A percentile compares a stretch with the other conserved stretches of the same genome.
phyloP scores from a whole-genome alignment of 2,113 vertebrate species.

The Parus major region DNA sequence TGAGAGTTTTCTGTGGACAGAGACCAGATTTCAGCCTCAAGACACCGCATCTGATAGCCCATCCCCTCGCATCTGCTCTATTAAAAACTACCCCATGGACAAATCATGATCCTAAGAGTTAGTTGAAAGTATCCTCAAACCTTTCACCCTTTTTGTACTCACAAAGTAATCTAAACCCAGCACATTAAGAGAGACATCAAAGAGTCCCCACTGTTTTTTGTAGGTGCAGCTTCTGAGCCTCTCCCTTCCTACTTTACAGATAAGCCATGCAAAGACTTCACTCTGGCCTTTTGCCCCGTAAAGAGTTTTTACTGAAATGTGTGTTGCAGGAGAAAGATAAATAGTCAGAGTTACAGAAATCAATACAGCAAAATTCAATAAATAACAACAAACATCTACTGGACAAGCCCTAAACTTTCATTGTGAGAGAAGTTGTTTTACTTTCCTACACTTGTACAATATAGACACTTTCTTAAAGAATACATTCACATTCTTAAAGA shows the following conservation, averaged over 20 bases:
- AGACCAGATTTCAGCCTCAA: conserved; percentile 22
- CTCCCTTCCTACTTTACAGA: conserved; percentile 65
- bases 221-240: conserved; percentile 69
- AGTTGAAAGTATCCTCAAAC: conserved; percentile 72
- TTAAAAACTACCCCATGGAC: conserved; percentile 71
- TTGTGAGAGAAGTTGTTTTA: conserved; percentile 39
- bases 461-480: neutral
- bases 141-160: conserved; percentile 70
- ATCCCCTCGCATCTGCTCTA: conserved; percentile 51
- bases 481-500: neutral
- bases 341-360: conserved; percentile 67
- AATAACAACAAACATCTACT: conserved; percentile 46
- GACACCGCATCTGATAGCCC: conserved; percentile 45
- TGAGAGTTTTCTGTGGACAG: neutral
- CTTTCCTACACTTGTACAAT: neutral
- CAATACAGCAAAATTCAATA: conserved; percentile 66
- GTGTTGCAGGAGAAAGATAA: conserved; percentile 69
- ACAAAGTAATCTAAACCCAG: conserved; percentile 74
- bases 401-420: conserved; percentile 50
- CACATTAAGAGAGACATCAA: conserved; percentile 77
- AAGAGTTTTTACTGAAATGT: conserved; percentile 69
- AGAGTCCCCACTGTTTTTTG: conserved; percentile 68
- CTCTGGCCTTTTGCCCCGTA: conserved; percentile 64
- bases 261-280: conserved; percentile 71
- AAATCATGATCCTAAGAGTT: conserved; percentile 68